Base-by-base conservation (phyloP, 2,888 invertebrate genomes). In the Malthinus flaveolus region DNA sequence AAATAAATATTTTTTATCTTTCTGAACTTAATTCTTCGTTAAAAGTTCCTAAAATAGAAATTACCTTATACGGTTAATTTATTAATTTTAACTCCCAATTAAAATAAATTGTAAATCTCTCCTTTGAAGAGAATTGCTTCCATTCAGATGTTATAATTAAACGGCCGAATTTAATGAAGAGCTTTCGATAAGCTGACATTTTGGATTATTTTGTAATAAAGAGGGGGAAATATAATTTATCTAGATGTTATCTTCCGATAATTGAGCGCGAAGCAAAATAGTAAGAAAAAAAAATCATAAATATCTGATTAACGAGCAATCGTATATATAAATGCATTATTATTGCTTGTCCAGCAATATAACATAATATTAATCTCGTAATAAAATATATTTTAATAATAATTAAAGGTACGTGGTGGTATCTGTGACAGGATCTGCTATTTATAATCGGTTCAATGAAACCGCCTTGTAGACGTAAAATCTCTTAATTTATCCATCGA, bases 281-380 rank as follows among this genome's bases (percentile, higher is more conserved):
- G 9, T 32, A 34, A 35, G 39, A 37, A 49, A 39, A 39, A 32
- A 54, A 45, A 59, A 50, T 46, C 54, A 45, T 64, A 66, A 66
- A 66, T 64, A 63, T 61, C 37, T 56, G 61, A 59, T 61, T 59
- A 62, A 55, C 56, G 61, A 62, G 45, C 56, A 56, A 65, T 65
- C 64, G 51, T 37, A 44, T 51, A 58, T 60, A 63, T 61, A 61
- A 63, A 58, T 64, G 59, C 64, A 59, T 64, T 66, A 64, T 64
- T 63, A 63, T 52, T 34, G 57, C 56, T 59, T 58, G 61, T 59
- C 61, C 55, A 44, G 49, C 61, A 63, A 49, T 60, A 50, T 61
- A 66, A 64, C 64, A 51, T 64, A n/a, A n/a, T n/a, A 63, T 66
- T 66, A 66, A 66, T 66, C 66, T 66, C 52, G 37, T 57, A 62